These are phyloP conservation scores for Hymenopus coronatus DNA, from an alignment of 2,888 invertebrate genomes.

Conservation along the genomic window DNA sequence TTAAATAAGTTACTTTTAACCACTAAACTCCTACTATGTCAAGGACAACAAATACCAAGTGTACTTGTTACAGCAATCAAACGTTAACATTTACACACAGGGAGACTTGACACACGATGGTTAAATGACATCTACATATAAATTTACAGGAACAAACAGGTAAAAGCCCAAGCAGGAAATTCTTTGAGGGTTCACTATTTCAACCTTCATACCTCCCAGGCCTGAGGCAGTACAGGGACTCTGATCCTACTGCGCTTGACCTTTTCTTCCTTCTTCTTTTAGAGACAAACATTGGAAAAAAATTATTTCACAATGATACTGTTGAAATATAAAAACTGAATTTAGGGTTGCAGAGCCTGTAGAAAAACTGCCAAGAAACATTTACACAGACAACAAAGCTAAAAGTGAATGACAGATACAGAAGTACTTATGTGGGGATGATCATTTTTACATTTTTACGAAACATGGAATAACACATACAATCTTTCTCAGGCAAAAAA, in stretches of 20 bases:
- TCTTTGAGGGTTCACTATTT: background rate
- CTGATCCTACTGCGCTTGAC: background rate
- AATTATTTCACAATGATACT: background rate
- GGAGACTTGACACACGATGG: background rate
- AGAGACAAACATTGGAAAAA: background rate
- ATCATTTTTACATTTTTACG: too few relatives aligned
- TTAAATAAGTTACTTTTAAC: too few relatives aligned
- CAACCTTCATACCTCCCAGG: background rate
- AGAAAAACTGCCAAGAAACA: background rate
- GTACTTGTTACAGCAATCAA: too few relatives aligned
- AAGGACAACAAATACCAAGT: too few relatives aligned
- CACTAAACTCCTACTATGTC: too few relatives aligned
- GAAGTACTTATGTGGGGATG: background rate
- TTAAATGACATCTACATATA: background rate
- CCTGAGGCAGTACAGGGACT: background rate
- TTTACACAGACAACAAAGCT: background rate
- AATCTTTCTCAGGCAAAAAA: too few relatives aligned
- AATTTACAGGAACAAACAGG: background rate
- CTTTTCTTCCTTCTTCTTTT: background rate
- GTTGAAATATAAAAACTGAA: background rate
- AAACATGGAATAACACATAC: too few relatives aligned
- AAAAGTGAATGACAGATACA: background rate
- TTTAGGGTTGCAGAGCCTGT: background rate
- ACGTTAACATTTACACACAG: background rate
- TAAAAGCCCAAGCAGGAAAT: background rate